Evolutionary conservation across 2,888 invertebrate species (phyloP).

Genomic region (Drosophila koepferae): DNA sequence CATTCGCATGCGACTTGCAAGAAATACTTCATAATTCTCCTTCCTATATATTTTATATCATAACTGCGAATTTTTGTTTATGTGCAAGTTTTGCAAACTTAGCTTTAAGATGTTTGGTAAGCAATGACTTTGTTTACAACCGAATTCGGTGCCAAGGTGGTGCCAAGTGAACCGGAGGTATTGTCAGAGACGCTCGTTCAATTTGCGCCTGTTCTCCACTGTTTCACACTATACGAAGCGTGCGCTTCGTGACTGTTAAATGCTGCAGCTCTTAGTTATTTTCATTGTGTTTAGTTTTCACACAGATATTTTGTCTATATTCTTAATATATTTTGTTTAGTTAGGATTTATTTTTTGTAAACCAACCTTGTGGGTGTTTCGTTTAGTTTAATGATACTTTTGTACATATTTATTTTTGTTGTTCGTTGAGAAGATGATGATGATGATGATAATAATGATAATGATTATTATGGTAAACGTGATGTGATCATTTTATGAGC

Average conservation of each 20-base stretch:
- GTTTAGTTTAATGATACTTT: conserved; percentile 63
- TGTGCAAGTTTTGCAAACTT: conserved; percentile 55
- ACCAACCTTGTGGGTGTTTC: conserved; percentile 50
- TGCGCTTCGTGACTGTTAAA: conserved; percentile 62
- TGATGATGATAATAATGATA: conserved; percentile 32
- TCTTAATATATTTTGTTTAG: conserved; percentile 45
- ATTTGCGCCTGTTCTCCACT: conserved; percentile 34
- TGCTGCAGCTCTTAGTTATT: conserved; percentile 74
- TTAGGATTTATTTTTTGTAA: conserved; percentile 37
- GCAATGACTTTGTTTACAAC: conserved; percentile 57
- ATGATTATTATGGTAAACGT: conserved; percentile 75
- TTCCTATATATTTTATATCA: conserved; percentile 26
- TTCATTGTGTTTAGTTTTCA: conserved; percentile 25
- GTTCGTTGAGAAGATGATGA: conserved; percentile 45
- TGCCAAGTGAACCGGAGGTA: conserved; percentile 56
- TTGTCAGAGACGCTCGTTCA: conserved; percentile 32
- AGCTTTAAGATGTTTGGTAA: conserved; percentile 71
- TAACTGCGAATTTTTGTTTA: conserved; percentile 52
- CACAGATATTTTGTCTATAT: conserved; percentile 40
- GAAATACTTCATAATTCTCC: conserved; percentile 46
- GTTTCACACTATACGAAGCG: conserved; percentile 66
- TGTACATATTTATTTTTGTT: conserved; percentile 81
- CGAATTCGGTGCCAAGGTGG: conserved; percentile 72
- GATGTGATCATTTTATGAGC: conserved; percentile 77
- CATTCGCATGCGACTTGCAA: conserved; percentile 67